These are phyloP conservation scores for Barbus barbus DNA, from an alignment of 2,113 vertebrate species.

Conservation along the genomic window DNA sequence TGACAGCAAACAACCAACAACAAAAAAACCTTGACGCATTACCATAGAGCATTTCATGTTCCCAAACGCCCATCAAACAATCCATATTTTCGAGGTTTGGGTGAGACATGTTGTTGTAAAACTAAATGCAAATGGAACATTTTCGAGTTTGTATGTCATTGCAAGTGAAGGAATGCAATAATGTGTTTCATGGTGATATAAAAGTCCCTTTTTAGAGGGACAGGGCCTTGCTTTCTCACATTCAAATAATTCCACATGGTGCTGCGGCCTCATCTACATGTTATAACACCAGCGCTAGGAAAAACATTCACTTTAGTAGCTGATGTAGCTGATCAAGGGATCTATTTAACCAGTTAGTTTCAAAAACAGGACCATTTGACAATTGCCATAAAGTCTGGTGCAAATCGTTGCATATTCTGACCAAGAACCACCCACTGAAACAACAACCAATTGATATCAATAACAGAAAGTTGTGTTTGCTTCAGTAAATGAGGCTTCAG, in stretches of 20 bases:
- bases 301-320: slow-evolving; percentile 16
- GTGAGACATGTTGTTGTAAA: slow-evolving; percentile 68
- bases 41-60: slow-evolving; percentile 46
- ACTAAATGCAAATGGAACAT: slow-evolving; percentile 66
- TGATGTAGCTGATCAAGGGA: slow-evolving; percentile 3
- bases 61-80: slow-evolving; percentile 65
- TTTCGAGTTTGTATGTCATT: slow-evolving; percentile 66
- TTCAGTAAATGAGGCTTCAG: background rate
- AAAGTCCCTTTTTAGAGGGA: slow-evolving; percentile 47
- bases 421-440: background rate
- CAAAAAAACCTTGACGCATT: too few relatives aligned
- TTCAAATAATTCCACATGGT: slow-evolving; percentile 16
- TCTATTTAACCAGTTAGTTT: slow-evolving; percentile 21
- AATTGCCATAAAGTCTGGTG: background rate
- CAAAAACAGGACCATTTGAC: background rate
- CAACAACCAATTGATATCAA: too few relatives aligned
- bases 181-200: slow-evolving; percentile 56
- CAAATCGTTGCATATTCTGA: background rate
- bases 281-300: background rate
- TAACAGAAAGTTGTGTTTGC: background rate
- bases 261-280: slow-evolving; percentile 12
- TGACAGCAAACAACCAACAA: background rate
- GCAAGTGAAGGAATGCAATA: slow-evolving; percentile 54
- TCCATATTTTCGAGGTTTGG: slow-evolving; percentile 63
- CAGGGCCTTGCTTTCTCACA: slow-evolving; percentile 33